Evolutionary conservation across 2,797 vertebrate species (phyloP), one percentile per base, ranked within the genome.

Genomic region (Schizopygopsis pylzovi): DNA sequence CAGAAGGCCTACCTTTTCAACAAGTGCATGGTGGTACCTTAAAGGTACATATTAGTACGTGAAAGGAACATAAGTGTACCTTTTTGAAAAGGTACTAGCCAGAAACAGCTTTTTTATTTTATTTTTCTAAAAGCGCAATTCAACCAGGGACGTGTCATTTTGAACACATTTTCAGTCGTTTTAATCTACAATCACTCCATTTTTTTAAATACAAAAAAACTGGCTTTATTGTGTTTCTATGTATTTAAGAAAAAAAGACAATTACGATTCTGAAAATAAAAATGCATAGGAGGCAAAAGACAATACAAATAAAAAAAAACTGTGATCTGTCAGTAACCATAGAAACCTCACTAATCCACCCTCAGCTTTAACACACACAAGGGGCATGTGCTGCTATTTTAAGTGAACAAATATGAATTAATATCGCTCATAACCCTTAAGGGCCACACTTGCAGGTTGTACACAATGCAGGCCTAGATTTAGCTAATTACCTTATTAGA

Each of bases 401-500:
- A 72, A 79, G 54, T 52, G 7, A 70, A 47, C 52, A 85, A 68
- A 71, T 85, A 56, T 78, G 15, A 41, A 54, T 68, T 20, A 54
- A 52, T 54, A 54, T 56, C 22, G 33, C 61, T 41, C 22, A 67
- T 78, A 78, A 49, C 73, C 5, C 61, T 68, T 85, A 78, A 68
- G 47, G 4, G 49, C 16, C 63, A 78, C 63, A 84, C 47, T 28
- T 52, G 61, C 63, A 54, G 72, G 20, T 68, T 84, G 4, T 16
- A 52, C 59, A 83, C 56, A 49, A 20, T 28, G 41, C 22, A 37
- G 33, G 11, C 52, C n/a, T 63, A 43, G 67, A 79, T 80, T 45
- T 13, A 43, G 67, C 22, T 73, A 22, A 85, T 85, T 73, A 52
- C 15, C 20, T 73, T 47, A 68, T 80, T 81, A 59, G 8, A 68